Base-by-base conservation (phyloP, 2,888 invertebrate species). In the Dynastes hyllus region DNA sequence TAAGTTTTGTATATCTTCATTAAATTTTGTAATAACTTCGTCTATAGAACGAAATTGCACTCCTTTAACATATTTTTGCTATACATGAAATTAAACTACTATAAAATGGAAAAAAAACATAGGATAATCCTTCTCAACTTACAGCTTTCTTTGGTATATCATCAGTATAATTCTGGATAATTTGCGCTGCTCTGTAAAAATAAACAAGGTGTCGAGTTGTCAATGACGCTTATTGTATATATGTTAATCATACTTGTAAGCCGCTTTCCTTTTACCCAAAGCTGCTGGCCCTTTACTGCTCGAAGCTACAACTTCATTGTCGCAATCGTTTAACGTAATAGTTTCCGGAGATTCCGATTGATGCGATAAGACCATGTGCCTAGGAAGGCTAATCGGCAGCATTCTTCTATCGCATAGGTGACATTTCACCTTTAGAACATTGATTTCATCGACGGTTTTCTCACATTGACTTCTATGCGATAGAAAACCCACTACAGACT, bases 401-500 rank as follows among this genome's bases (percentile, higher is more conserved):
- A 91, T 86, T 87, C 87, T 84, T 86, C 91, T 87, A 2, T 77
- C 58, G 77, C 84, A 84, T 50, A 81, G 61, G 6, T 80, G 70
- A 67, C 84, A 84, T 40, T 73, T 63, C 3, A 83, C 79, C 66
- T 81, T 80, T 71, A 81, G 29, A 8, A 58, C 79, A 2, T 79
- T 69, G 3, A 84, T 63, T 78, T 84, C 82, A 45, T 83, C 79
- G 4, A 51, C 37, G 6, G 81, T 63, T 71, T 79, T 82, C 45
- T 79, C 67, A 71, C 84, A 84, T 45, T 77, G 58, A 6, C 79
- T 70, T 77, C 80, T 81, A 85, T 94, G 94, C 0, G 93, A 92
- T 78, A 92, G 88, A 82, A 92, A 93, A 32, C 94, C 94, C 45
- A 89, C 84, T 2, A 89, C 90, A 2, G 92, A 92, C 53, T 88